Conservation (phyloP, 2,113 vertebrate species). For the Noturus placidus region DNA sequence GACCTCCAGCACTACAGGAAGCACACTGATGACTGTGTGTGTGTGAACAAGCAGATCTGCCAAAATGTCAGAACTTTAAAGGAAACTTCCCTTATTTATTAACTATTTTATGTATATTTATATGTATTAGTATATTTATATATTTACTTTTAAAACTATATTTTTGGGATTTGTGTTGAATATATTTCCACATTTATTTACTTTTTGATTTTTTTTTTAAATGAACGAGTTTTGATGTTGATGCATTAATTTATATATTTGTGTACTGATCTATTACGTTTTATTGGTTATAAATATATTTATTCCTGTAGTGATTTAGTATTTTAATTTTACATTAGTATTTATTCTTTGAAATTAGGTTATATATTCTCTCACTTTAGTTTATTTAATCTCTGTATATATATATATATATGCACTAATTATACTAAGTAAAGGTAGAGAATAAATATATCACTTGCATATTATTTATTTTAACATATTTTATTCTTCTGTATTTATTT, state of each 20-base stretch:
- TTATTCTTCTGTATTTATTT: not conserved
- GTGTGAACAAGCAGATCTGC: not conserved
- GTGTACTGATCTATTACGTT: not conserved
- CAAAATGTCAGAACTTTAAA: not conserved
- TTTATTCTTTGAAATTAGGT: no score
- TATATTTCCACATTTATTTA: not conserved
- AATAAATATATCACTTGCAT: no score
- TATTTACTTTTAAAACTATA: not conserved
- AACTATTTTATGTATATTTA: not conserved
- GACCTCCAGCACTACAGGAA: conserved; percentile 12
- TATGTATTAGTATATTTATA: not conserved
- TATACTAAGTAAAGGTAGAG: no score
- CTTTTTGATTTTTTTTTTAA: no score
- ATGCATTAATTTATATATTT: no score
- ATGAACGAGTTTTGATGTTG: no score
- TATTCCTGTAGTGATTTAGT: no score
- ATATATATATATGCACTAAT: no score
- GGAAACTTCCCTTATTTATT: not conserved
- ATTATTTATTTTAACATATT: not conserved
- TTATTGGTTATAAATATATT: no score
- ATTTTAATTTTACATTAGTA: no score
- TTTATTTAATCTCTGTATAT: no score
- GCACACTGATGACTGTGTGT: not conserved
- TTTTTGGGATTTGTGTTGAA: not conserved
- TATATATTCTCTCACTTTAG: no score